Evolutionary conservation across 2,113 vertebrate species (phyloP).

Genomic region (Chionis minor): DNA sequence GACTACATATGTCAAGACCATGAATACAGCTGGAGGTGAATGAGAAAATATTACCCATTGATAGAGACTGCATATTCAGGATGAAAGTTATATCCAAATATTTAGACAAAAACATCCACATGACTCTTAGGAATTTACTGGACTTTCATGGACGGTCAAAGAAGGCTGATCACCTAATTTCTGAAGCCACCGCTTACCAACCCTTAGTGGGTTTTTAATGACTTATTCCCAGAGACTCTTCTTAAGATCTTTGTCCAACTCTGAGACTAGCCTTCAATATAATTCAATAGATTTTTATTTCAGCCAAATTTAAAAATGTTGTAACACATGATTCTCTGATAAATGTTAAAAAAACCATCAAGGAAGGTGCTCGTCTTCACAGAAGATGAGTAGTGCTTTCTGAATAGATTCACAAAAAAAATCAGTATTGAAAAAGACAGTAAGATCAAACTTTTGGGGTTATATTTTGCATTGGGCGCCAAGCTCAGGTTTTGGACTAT

Average conservation of each 20-base stretch:
- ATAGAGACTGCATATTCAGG: neutral
- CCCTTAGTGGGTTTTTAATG: neutral
- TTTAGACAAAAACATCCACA: neutral
- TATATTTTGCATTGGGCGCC: neutral
- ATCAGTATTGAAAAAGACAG: neutral
- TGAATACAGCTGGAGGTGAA: neutral
- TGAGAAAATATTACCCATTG: neutral
- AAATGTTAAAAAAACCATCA: neutral
- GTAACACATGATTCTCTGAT: neutral
- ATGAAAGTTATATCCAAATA: neutral
- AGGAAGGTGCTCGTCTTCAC: neutral
- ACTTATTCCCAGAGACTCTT: neutral
- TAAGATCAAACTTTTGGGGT: rapidly evolving
- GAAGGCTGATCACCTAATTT: neutral
- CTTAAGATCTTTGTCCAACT: neutral
- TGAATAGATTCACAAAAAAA: neutral
- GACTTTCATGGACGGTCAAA: neutral
- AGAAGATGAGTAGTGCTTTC: neutral
- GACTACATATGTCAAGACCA: neutral
- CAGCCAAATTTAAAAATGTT: neutral
- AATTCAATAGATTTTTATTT: neutral
- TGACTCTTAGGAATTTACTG: neutral
- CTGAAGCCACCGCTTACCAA: neutral
- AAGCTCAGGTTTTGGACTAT: neutral
- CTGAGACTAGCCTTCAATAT: neutral